Evolutionary conservation across 2,113 vertebrate species (phyloP), one percentile per base, ranked within the genome.

Genomic region (Macroglossus sobrinus): DNA sequence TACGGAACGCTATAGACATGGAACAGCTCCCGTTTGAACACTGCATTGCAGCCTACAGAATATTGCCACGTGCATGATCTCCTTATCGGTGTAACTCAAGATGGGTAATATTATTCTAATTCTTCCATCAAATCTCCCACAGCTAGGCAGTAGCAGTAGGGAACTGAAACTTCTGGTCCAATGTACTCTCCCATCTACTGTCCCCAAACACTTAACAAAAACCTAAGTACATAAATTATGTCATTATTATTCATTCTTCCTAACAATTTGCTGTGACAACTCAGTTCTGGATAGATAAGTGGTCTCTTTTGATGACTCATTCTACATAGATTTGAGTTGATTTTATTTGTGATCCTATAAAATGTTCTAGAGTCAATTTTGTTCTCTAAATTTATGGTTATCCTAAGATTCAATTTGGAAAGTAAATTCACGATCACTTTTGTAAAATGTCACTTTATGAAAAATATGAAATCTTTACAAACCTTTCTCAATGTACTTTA

Each of bases 321-420:
- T 93, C 64, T 71, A 38, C 64, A 35, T 72, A 84, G 71, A 84
- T 79, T 84, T 79, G 43, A 89, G 15, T 63, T 50, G 28, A 71
- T 84, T 89, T 89, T 82, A 84, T 84, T 50, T 89, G 45, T 90
- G 55, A 89, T 57, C 7, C 28, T 61, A 45, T 72, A 82, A 55
- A 71, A 90, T 85, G 55, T 71, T 47, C 50, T 59, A 47, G 21
- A 66, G 12, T 84, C 55, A 66, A 64, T 93, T 85, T 85, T 96
- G 6, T 90, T 86, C 38, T 86, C 33, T 47, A 66, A 90, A 85
- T 79, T 55, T 84, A 84, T 93, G 86, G 40, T 86, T 93, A 47
- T 72, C 47, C 11, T 64, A 74, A 35, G 38, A 72, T 61, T 68
- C 9, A 66, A 53, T 85, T 91, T 80, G 22, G 21, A 90, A 86